phyloP scores from a whole-genome alignment of 37 sponge, comb jelly and placozoan species.

The Spongilla lacustris region DNA sequence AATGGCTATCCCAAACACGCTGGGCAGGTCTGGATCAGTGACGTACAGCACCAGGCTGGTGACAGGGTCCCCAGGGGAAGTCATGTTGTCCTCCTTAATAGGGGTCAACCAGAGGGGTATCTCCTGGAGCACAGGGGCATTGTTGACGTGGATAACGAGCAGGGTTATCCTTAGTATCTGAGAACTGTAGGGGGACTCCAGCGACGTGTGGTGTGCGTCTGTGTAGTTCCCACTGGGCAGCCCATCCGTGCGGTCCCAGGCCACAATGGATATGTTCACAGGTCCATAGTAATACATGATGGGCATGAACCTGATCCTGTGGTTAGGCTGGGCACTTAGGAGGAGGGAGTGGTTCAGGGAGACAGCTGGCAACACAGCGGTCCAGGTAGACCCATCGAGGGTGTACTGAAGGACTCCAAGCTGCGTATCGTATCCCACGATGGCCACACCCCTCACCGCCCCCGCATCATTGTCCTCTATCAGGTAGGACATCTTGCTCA shows the following conservation, averaged over 20 bases:
- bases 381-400: slow-evolving; percentile 39
- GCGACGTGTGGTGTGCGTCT: slow-evolving; percentile 61
- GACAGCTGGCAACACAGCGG: background rate
- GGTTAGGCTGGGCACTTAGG: slow-evolving; percentile 5
- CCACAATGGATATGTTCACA: slow-evolving; percentile 53
- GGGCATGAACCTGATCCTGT: slow-evolving; percentile 71
- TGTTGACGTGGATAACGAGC: slow-evolving; percentile 74
- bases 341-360: slow-evolving; percentile 47
- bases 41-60: slow-evolving; percentile 50
- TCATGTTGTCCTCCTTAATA: slow-evolving; percentile 78
- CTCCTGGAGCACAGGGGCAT: slow-evolving; percentile 69
- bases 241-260: slow-evolving; percentile 77
- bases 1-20: slow-evolving; percentile 67
- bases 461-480: slow-evolving; percentile 76
- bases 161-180: slow-evolving; percentile 30
- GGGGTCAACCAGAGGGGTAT: slow-evolving; percentile 58
- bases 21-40: slow-evolving; percentile 64
- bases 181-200: slow-evolving; percentile 75
- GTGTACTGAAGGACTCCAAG: slow-evolving; percentile 70
- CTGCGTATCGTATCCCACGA: slow-evolving; percentile 50
- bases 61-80: slow-evolving; percentile 75
- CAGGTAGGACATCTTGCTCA: slow-evolving; percentile 45
- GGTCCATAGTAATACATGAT: slow-evolving; percentile 47
- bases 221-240: slow-evolving; percentile 30
- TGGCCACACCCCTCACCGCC: slow-evolving; percentile 63